These are phyloP conservation scores for Serrognathus titanus DNA, from an alignment of 2,888 invertebrate genomes.

Conservation along the genomic window DNA sequence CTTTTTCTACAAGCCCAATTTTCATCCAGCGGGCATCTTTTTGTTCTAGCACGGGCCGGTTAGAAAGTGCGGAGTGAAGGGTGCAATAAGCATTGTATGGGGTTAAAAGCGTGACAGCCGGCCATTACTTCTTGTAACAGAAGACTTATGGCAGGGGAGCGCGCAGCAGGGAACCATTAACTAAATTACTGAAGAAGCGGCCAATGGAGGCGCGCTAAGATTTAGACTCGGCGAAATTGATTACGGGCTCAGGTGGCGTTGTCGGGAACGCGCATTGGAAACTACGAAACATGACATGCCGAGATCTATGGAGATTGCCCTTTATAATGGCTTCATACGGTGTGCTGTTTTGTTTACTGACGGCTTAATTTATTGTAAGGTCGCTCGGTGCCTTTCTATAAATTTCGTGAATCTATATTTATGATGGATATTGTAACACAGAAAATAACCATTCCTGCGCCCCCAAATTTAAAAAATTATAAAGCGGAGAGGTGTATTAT, in stretches of 20 bases:
- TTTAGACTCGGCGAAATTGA: slow-evolving; percentile 47
- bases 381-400: too few relatives aligned
- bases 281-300: slow-evolving; percentile 28
- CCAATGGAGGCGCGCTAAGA: slow-evolving; percentile 46
- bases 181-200: slow-evolving; percentile 49
- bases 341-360: slow-evolving; percentile 5
- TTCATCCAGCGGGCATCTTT: neutral
- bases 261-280: slow-evolving; percentile 31
- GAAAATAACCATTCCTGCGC: too few relatives aligned
- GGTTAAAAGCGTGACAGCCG: slow-evolving; percentile 49
- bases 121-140: slow-evolving; percentile 51
- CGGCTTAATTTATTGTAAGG: neutral
- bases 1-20: too few relatives aligned
- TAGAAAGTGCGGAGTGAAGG: slow-evolving; percentile 18
- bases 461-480: too few relatives aligned
- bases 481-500: too few relatives aligned
- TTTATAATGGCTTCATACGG: slow-evolving; percentile 22
- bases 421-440: too few relatives aligned
- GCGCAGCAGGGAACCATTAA: slow-evolving; percentile 51
- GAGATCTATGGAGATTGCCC: slow-evolving; percentile 28
- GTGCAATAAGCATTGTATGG: slow-evolving; percentile 38
- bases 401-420: too few relatives aligned
- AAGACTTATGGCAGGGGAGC: slow-evolving; percentile 46
- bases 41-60: neutral
- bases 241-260: slow-evolving; percentile 46